Evolutionary conservation across 2,113 vertebrate genomes (phyloP), one percentile per base, ranked within the genome.

Genomic region (Theristicus caerulescens): DNA sequence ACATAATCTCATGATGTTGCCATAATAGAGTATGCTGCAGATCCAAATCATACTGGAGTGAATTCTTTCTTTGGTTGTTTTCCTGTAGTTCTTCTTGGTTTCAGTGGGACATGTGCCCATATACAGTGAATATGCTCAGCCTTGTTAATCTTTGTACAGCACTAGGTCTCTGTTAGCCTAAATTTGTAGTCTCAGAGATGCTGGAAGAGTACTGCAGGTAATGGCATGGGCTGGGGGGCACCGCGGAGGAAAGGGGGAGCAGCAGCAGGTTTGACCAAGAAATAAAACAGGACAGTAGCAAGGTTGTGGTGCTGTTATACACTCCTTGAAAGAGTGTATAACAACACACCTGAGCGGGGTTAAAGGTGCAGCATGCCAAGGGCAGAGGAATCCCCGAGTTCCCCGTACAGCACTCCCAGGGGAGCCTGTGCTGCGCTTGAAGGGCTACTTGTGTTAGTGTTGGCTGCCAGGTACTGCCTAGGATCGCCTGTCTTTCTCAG

Each of bases 21-120:
- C 94, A 95, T 96, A 96, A 94, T 91, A 96, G 92, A 95, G 54
- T 90, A 62, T 54, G 42, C 62, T 93, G 73, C 70, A 94, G 92
- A 91, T 97, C 54, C 81, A 95, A 90, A 90, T 93, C 92, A 88
- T 29, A 3, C 71, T 93, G 67, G 16, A 91, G 51, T 10, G 26
- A 88, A 77, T 90, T 91, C 91, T 97, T 95, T 96, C 93, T 95
- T 95, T 91, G 51, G 84, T 95, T 90, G 71, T 95, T 85, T 94
- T 93, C 89, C 66, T 94, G 70, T 62, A 64, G 77, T 38, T 93
- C 82, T 82, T 47, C 51, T 89, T 79, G 70, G 36, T 54, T 80
- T 82, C 81, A 77, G 83, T 76, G 54, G 81, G 73, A 89, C 38
- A n/a, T 0, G 0, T 91, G 70, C 49, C 77, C 61, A 49, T 2